Conservation (phyloP, 2,888 invertebrate species). For the Pimpla rufipes region DNA sequence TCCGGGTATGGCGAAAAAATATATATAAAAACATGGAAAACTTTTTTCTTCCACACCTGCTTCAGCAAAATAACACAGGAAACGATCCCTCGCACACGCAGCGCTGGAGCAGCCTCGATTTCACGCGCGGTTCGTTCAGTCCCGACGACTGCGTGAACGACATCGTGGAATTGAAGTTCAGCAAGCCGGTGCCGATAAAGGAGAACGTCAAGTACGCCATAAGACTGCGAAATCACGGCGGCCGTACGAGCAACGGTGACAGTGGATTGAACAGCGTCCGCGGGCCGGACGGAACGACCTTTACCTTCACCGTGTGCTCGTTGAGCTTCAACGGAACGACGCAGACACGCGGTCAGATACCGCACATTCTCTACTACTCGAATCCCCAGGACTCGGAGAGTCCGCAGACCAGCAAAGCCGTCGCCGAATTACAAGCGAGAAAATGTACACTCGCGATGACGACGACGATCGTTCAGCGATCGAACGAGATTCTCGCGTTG, state of each 20-base stretch:
- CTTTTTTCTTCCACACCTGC: conserved; percentile 74
- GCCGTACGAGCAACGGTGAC: conserved; percentile 97
- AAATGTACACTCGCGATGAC: conserved; percentile 92
- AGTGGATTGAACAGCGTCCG: conserved; percentile 95
- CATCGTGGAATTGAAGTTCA: conserved; percentile 95
- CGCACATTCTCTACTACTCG: conserved; percentile 96
- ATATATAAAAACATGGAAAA: too few relatives aligned
- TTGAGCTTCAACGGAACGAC: conserved; percentile 97
- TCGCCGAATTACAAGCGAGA: conserved; percentile 89
- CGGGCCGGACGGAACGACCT: conserved; percentile 96
- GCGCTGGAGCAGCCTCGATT: conserved; percentile 95
- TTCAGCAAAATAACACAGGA: conserved; percentile 85
- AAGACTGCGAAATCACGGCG: conserved; percentile 95
- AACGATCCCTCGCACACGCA: conserved; percentile 89
- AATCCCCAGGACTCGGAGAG: conserved; percentile 88
- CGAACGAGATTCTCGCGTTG: conserved; percentile 91
- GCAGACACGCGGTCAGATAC: conserved; percentile 97
- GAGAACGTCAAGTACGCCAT: conserved; percentile 96
- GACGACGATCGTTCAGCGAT: conserved; percentile 91
- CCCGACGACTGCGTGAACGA: conserved; percentile 95
- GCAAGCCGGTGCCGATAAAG: conserved; percentile 94
- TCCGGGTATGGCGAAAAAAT: neutral
- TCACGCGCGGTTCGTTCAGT: conserved; percentile 93
- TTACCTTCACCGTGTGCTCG: conserved; percentile 96
- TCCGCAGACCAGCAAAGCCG: conserved; percentile 87